Percentiles rank a stretch among this genome's conserved stretches.
Conservation (phyloP, 2,888 invertebrate genomes). For the Hirtodrosophila cameraria region DNA sequence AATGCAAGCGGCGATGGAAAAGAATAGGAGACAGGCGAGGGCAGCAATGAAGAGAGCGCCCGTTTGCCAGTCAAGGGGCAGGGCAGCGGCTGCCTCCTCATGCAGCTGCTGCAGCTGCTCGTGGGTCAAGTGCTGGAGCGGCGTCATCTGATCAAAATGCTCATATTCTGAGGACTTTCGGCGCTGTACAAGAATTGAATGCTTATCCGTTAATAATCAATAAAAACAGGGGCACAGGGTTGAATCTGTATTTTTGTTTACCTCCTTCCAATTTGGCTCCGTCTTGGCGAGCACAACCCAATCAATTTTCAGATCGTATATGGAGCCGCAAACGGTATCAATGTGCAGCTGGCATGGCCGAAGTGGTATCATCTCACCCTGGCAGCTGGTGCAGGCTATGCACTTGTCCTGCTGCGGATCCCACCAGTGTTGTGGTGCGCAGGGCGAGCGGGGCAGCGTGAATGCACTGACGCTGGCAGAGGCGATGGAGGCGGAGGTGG, state of each 20-base stretch:
- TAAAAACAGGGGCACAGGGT: neutral
- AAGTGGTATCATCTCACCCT: conserved; percentile 87
- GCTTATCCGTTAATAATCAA: neutral
- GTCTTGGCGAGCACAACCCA: conserved; percentile 86
- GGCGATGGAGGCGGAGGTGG: conserved; percentile 38
- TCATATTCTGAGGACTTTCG: conserved; percentile 81
- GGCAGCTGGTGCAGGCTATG: conserved; percentile 89
- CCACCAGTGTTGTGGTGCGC: conserved; percentile 89
- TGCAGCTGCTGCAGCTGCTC: conserved; percentile 81
- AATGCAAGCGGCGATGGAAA: conserved; percentile 90
- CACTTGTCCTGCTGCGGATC: conserved; percentile 88
- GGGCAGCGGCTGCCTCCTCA: conserved; percentile 82
- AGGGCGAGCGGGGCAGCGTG: conserved; percentile 71
- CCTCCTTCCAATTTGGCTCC: conserved; percentile 84
- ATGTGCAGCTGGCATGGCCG: conserved; percentile 90
- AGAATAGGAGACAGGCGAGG: conserved; percentile 91
- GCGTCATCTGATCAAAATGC: conserved; percentile 53
- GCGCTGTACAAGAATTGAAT: conserved; percentile 63
- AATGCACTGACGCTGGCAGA: conserved; percentile 5
- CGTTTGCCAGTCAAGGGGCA: conserved; percentile 89
- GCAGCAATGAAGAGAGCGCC: conserved; percentile 89
- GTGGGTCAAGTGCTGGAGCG: conserved; percentile 77
- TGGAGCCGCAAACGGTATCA: conserved; percentile 90
- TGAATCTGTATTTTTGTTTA: conserved; percentile 46
- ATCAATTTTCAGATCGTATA: conserved; percentile 88